These are phyloP conservation scores for Aurelia sp. DNA, from an alignment of 30 jellyfish, hydroid and myxozoan genomes.

Conservation along the genomic window DNA sequence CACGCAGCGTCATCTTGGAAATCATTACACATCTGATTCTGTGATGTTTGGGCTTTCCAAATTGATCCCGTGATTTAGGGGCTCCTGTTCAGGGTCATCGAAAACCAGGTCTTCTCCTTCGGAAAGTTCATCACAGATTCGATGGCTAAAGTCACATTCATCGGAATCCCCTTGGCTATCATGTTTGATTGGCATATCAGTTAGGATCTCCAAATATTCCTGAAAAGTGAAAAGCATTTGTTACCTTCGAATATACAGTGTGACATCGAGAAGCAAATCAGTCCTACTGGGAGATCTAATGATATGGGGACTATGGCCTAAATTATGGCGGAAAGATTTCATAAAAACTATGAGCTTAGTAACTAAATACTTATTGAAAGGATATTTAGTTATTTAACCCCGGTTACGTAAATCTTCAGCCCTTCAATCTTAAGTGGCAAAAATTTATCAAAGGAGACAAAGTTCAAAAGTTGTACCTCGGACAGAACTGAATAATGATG, in stretches of 20 bases:
- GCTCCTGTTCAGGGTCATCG: constrained; percentile 56
- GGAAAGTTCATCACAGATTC: constrained; percentile 46
- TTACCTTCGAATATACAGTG: neutral
- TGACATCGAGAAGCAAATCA: neutral
- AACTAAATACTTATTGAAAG: too few species aligned
- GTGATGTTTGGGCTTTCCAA: constrained; percentile 1
- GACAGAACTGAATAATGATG: too few species aligned
- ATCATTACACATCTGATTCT: constrained; percentile 51
- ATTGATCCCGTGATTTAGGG: constrained; percentile 13
- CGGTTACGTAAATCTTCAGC: too few species aligned
- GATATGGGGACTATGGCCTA: too few species aligned
- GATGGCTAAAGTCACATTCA: constrained; percentile 45
- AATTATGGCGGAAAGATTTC: too few species aligned
- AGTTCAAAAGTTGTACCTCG: too few species aligned
- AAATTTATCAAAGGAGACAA: too few species aligned
- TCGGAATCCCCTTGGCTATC: constrained; percentile 71
- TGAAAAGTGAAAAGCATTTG: neutral
- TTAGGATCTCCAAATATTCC: constrained; percentile 72
- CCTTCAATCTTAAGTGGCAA: too few species aligned
- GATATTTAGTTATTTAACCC: too few species aligned
- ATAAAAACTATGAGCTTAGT: too few species aligned
- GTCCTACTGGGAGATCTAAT: neutral
- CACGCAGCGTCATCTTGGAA: too few species aligned
- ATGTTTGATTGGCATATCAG: constrained; percentile 68
- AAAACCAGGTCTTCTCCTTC: constrained; percentile 75